Percentiles rank a stretch among this genome's conserved stretches.
phyloP scores from a whole-genome alignment of 2,888 invertebrate species.

The Ormyrus thymus region DNA sequence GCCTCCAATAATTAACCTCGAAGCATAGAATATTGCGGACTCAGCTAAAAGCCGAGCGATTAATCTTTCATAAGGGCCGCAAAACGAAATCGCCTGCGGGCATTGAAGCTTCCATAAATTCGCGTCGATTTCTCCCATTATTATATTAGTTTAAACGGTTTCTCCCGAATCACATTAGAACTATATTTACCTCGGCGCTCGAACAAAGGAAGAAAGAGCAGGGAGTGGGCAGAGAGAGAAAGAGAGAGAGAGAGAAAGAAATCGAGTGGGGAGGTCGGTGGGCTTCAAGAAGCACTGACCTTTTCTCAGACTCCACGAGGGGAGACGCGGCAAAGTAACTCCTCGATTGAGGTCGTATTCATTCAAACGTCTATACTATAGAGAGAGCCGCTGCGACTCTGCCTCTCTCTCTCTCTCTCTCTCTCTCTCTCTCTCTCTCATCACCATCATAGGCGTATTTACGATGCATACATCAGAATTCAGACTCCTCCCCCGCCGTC shows the following conservation, averaged over 20 bases:
- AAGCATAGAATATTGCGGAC: too few relatives aligned
- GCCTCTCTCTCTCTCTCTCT: not conserved
- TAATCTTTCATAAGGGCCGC: too few relatives aligned
- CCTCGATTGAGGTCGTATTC: constrained; percentile 40
- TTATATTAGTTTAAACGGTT: too few relatives aligned
- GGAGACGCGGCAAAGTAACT: not conserved
- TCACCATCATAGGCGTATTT: not conserved
- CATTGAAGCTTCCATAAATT: too few relatives aligned
- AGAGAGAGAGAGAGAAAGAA: constrained; percentile 3
- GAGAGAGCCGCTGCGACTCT: not conserved
- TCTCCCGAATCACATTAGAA: not conserved
- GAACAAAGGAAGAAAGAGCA: not conserved
- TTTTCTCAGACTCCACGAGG: constrained; percentile 3
- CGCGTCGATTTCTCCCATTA: too few relatives aligned
- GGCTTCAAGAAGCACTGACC: constrained; percentile 41
- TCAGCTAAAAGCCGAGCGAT: too few relatives aligned
- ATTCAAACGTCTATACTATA: constrained; percentile 23
- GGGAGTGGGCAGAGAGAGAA: not conserved
- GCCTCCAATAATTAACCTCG: too few relatives aligned
- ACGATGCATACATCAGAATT: constrained; percentile 25
- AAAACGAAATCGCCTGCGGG: too few relatives aligned
- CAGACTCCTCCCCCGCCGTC: not conserved
- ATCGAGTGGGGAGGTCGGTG: not conserved
- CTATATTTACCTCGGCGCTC: not conserved
- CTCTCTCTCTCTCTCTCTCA: not conserved